phyloP scores from a whole-genome alignment of 2,888 invertebrate genomes.

The Acanthosepion lycidas region DNA sequence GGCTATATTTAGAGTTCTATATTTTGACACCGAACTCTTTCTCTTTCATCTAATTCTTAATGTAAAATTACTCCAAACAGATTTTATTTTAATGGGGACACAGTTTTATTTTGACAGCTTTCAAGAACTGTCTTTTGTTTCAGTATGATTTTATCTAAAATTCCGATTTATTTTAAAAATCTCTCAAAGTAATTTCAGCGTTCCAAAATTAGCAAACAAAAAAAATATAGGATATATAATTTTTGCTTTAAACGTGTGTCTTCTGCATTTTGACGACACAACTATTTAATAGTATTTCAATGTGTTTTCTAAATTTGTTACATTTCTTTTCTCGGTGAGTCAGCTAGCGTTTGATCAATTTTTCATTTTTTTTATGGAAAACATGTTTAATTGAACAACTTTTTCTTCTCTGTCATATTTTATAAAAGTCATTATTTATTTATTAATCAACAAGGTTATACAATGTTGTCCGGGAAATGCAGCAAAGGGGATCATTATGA shows the following conservation, averaged over 20 bases:
- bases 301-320: neutral
- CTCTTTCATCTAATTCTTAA: neutral
- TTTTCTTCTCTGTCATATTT: neutral
- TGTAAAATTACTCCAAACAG: conserved; percentile 33
- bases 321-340: neutral
- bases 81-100: conserved; percentile 9
- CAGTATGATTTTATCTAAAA: neutral
- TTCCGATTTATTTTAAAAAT: neutral
- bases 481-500: no score
- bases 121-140: neutral
- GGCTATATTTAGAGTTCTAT: neutral
- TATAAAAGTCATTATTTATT: neutral
- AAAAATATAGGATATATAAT: no score
- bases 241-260: neutral
- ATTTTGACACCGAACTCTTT: neutral
- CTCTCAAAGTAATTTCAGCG: neutral
- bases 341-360: neutral
- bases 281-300: neutral
- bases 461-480: neutral
- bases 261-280: neutral
- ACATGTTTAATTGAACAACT: neutral
- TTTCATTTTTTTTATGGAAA: neutral
- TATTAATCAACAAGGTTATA: neutral
- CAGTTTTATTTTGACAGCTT: neutral
- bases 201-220: neutral